These are phyloP conservation scores for Spongilla lacustris DNA, from an alignment of 37 sponge, comb jelly and placozoan genomes.

Conservation along the genomic window DNA sequence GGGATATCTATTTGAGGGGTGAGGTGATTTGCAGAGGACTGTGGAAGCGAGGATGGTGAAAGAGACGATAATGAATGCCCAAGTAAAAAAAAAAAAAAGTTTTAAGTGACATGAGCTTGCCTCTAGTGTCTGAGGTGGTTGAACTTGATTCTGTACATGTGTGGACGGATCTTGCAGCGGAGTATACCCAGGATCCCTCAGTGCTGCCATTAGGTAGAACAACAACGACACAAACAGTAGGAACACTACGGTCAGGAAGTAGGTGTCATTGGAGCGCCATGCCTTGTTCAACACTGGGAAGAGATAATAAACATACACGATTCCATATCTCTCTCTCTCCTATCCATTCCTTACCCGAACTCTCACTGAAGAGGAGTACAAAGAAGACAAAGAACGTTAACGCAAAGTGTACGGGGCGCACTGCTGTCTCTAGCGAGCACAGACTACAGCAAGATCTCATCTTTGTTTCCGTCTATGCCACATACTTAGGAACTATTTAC, in stretches of 20 bases:
- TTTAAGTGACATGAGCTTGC: background rate
- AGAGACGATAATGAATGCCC: background rate
- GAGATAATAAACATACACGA: background rate
- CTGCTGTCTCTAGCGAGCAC: conserved; percentile 26
- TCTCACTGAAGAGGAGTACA: conserved; percentile 15
- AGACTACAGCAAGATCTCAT: conserved; percentile 25
- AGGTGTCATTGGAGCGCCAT: conserved; percentile 27
- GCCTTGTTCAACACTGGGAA: conserved; percentile 49
- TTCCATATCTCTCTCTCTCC: background rate
- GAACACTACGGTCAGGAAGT: conserved; percentile 14
- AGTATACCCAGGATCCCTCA: conserved; percentile 53
- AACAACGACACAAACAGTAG: conserved; percentile 31
- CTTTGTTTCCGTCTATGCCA: background rate
- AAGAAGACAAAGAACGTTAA: conserved; percentile 46
- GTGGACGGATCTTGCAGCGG: background rate
- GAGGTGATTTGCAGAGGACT: background rate
- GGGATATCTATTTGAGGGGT: background rate
- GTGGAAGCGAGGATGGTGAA: background rate
- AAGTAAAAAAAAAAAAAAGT: background rate
- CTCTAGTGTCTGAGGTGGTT: background rate
- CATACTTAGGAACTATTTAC: background rate
- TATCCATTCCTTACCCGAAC: conserved; percentile 29
- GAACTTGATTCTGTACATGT: background rate
- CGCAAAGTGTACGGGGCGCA: conserved; percentile 30
- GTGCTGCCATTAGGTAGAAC: conserved; percentile 40